Conservation (phyloP, 2,113 vertebrate species). For the Corvus cornix region DNA sequence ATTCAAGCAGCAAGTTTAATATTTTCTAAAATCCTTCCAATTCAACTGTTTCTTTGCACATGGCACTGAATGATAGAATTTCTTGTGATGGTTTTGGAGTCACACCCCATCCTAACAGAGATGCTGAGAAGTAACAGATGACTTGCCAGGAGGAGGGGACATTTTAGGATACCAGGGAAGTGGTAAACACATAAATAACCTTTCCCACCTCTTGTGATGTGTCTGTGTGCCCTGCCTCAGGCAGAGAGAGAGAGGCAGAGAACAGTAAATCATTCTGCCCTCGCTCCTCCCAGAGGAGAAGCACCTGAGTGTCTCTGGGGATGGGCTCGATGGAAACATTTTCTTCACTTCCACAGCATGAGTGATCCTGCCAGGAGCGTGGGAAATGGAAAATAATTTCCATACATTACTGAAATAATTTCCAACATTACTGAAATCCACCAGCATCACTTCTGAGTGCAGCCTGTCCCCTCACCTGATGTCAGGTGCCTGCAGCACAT, state of each 20-base stretch:
- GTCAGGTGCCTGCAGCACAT: not conserved
- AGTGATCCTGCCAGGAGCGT: not conserved
- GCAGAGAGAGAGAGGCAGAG: not conserved
- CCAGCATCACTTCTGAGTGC: not conserved
- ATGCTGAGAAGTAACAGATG: not conserved
- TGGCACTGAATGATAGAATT: rapidly evolving
- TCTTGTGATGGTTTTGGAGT: not conserved
- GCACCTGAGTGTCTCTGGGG: not conserved
- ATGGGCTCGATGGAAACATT: not conserved
- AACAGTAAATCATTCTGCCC: not conserved
- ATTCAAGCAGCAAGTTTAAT: not conserved
- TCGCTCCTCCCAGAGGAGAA: not conserved
- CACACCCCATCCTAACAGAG: not conserved
- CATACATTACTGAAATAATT: not conserved
- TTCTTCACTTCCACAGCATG: not conserved
- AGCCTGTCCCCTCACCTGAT: not conserved
- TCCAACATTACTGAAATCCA: not conserved
- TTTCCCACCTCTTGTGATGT: not conserved
- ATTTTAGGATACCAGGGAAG: not conserved
- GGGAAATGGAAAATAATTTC: not conserved
- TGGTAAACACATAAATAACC: constrained; percentile 27
- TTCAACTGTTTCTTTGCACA: not conserved
- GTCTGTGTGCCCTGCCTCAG: not conserved
- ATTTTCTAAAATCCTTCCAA: not conserved
- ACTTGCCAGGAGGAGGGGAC: not conserved